These are phyloP conservation scores for Papilio machaon DNA, from an alignment of 1,140 invertebrate genomes.

Conservation along the genomic window DNA sequence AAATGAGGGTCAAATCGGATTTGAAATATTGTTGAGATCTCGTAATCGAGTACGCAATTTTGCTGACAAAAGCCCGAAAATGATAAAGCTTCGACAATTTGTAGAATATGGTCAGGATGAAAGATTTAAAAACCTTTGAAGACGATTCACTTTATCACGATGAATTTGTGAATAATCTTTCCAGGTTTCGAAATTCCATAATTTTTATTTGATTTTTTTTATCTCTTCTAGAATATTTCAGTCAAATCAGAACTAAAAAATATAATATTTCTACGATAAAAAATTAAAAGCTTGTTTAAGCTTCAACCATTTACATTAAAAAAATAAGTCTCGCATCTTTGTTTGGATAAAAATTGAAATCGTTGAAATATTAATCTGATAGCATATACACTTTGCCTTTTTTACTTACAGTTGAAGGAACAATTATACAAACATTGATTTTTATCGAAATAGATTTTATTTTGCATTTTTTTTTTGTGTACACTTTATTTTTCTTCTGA, in stretches of 20 bases:
- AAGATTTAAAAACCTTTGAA: conserved; percentile 59
- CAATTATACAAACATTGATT: too few species aligned
- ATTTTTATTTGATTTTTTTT: conserved; percentile 36
- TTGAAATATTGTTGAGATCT: conserved; percentile 55
- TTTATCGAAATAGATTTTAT: too few species aligned
- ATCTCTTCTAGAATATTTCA: neutral
- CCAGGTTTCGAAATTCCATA: conserved; percentile 33
- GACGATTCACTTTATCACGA: conserved; percentile 58
- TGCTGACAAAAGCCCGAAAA: conserved; percentile 66
- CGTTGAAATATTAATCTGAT: too few species aligned
- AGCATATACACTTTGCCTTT: too few species aligned
- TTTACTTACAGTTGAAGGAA: too few species aligned
- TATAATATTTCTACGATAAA: too few species aligned
- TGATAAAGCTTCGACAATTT: conserved; percentile 58
- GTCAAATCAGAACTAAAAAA: neutral
- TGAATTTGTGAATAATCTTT: conserved; percentile 51
- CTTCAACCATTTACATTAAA: too few species aligned
- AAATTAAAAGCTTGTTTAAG: too few species aligned
- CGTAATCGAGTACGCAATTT: conserved; percentile 55
- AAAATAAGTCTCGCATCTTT: too few species aligned
- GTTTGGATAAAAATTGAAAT: too few species aligned
- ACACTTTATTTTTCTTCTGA: neutral
- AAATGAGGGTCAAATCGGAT: conserved; percentile 34
- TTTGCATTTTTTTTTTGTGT: neutral
- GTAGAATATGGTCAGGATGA: conserved; percentile 61